Percentiles rank a stretch among this genome's conserved stretches.
These are phyloP conservation scores for Rhagologus leucostigma DNA, from an alignment of 2,113 vertebrate species.

Conservation along the genomic window DNA sequence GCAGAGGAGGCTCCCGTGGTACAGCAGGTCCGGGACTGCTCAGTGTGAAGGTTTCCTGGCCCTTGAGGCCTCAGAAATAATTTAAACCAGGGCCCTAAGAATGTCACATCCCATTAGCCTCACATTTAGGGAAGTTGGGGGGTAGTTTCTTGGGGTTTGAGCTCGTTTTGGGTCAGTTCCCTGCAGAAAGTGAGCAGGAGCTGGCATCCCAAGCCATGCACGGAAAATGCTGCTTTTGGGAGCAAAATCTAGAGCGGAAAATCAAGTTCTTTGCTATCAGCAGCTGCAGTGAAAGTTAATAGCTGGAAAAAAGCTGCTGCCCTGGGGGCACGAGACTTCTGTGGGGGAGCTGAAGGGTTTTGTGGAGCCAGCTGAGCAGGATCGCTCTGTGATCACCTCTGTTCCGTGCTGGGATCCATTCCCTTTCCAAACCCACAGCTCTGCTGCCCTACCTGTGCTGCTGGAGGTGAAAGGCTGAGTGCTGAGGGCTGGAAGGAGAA, in stretches of 20 bases:
- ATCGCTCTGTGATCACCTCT: accelerated
- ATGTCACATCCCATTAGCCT: background rate
- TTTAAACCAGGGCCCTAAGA: background rate
- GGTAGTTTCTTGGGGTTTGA: background rate
- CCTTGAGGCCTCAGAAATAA: background rate
- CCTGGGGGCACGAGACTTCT: background rate
- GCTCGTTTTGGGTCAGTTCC: background rate
- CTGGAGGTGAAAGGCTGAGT: background rate
- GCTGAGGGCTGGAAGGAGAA: background rate
- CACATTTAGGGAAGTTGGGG: background rate
- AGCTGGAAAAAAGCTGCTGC: background rate
- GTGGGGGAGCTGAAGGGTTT: background rate
- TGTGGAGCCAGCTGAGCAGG: background rate
- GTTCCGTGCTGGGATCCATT: background rate
- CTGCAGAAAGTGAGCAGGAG: background rate
- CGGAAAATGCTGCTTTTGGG: background rate
- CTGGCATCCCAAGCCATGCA: background rate
- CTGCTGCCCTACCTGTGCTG: background rate
- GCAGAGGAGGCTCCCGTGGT: background rate
- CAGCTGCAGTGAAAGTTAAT: background rate
- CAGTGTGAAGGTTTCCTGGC: background rate
- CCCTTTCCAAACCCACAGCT: background rate
- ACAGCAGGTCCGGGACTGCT: background rate
- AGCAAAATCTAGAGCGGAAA: conserved; percentile 22
- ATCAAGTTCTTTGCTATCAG: background rate